Evolutionary conservation across 2,888 invertebrate genomes (phyloP).

Genomic region (Hylaea fasciaria): DNA sequence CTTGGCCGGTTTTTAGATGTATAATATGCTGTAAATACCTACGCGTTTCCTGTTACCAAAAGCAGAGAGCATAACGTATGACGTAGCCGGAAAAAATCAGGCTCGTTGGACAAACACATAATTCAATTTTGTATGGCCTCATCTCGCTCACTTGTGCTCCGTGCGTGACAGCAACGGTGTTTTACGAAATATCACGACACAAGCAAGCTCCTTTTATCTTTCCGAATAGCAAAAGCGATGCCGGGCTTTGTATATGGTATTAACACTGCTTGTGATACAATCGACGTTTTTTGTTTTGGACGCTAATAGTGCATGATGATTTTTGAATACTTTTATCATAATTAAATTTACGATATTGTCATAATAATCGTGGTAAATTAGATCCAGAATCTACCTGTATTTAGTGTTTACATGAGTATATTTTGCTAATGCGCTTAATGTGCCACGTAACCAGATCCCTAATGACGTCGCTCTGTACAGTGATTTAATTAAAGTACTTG

Average conservation of each 20-base stretch:
- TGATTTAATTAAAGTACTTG: slow-evolving; percentile 51
- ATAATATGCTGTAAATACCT: background rate
- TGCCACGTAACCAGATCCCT: slow-evolving; percentile 47
- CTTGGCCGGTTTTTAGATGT: too few relatives aligned
- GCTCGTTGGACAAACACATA: slow-evolving; percentile 24
- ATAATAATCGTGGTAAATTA: background rate
- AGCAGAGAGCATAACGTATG: slow-evolving; percentile 10
- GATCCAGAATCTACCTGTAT: slow-evolving; percentile 12
- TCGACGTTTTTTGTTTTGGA: too few relatives aligned
- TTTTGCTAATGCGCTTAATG: slow-evolving; percentile 47
- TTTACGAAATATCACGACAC: slow-evolving; percentile 12
- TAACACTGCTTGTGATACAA: background rate
- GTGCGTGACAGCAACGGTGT: slow-evolving; percentile 16
- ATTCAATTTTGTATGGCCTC: slow-evolving; percentile 28
- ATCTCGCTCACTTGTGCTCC: slow-evolving; percentile 27
- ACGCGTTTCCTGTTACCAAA: background rate
- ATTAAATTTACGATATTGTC: too few relatives aligned
- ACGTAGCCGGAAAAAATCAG: slow-evolving; percentile 18
- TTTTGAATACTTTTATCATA: too few relatives aligned
- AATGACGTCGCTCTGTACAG: slow-evolving; percentile 41
- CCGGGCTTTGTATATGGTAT: background rate
- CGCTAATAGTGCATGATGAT: too few relatives aligned
- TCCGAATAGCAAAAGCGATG: background rate
- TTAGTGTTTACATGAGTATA: slow-evolving; percentile 35
- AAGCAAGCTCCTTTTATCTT: background rate